phyloP scores from a whole-genome alignment of 2,888 invertebrate species.

The Matsumyia berberina region DNA sequence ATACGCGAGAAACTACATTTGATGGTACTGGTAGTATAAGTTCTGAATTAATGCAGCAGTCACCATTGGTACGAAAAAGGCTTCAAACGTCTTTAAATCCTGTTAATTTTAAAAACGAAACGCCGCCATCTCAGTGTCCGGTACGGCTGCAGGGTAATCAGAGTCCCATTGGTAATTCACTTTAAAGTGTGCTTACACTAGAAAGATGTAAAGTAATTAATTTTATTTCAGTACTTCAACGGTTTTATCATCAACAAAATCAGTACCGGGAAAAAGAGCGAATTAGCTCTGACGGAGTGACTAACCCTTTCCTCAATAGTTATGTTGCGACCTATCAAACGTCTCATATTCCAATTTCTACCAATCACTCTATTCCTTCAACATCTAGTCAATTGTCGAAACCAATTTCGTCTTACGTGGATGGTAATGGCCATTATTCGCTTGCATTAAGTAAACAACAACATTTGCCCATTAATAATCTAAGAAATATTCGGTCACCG shows the following conservation, averaged over 20 bases:
- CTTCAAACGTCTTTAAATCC: slow-evolving; percentile 77
- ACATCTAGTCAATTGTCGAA: slow-evolving; percentile 83
- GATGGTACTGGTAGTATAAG: slow-evolving; percentile 38
- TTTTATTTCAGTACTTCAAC: slow-evolving; percentile 86
- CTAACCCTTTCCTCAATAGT: slow-evolving; percentile 83
- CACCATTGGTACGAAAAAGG: slow-evolving; percentile 57
- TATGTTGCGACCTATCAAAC: slow-evolving; percentile 79
- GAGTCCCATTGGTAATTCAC: slow-evolving; percentile 87
- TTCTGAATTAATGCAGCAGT: slow-evolving; percentile 52
- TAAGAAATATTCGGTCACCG: slow-evolving; percentile 60
- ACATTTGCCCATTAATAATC: slow-evolving; percentile 70
- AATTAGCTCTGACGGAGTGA: slow-evolving; percentile 77
- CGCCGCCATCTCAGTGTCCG: slow-evolving; percentile 76
- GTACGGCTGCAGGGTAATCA: slow-evolving; percentile 87
- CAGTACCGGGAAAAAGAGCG: slow-evolving; percentile 87
- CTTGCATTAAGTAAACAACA: slow-evolving; percentile 58
- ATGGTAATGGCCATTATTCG: slow-evolving; percentile 49
- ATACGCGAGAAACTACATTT: slow-evolving; percentile 31
- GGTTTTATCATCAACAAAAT: slow-evolving; percentile 91
- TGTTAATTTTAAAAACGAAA: slow-evolving; percentile 76
- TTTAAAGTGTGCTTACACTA: background rate
- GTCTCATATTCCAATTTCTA: slow-evolving; percentile 77
- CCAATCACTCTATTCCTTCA: slow-evolving; percentile 79
- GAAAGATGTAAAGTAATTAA: background rate
- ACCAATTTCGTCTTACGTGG: slow-evolving; percentile 72